A percentile compares a stretch with the other conserved stretches of the same genome.
Evolutionary conservation across 2,888 invertebrate species (phyloP).

Genomic region (Odontocerum albicorne): DNA sequence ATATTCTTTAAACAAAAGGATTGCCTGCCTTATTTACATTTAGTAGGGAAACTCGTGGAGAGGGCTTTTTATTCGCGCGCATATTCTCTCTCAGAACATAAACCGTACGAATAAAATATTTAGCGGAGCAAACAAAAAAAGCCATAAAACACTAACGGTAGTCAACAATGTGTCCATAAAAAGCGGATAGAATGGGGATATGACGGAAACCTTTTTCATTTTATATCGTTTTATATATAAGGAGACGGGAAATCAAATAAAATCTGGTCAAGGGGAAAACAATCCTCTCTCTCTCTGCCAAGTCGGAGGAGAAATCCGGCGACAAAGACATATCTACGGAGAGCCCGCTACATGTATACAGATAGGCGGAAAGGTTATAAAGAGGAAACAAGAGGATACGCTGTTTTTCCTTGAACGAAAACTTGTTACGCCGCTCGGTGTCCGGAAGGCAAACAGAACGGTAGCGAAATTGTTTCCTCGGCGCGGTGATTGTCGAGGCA

Average conservation of each 20-base stretch:
- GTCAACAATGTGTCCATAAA: slow-evolving; percentile 37
- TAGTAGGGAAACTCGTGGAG: slow-evolving; percentile 13
- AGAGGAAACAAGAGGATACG: slow-evolving; percentile 18
- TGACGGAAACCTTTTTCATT: slow-evolving; percentile 35
- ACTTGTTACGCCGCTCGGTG: slow-evolving; percentile 29
- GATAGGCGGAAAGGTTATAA: slow-evolving; percentile 23
- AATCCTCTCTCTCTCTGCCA: slow-evolving; percentile 31
- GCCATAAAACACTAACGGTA: slow-evolving; percentile 36
- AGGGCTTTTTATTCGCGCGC: slow-evolving; percentile 22
- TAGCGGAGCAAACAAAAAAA: slow-evolving; percentile 36
- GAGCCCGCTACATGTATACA: too few relatives aligned
- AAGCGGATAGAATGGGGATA: slow-evolving; percentile 32
- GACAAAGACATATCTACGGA: too few relatives aligned
- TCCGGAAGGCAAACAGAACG: slow-evolving; percentile 32
- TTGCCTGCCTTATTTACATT: slow-evolving; percentile 29
- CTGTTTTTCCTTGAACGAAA: slow-evolving; percentile 27
- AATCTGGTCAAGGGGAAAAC: slow-evolving; percentile 37
- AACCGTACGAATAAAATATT: slow-evolving; percentile 34
- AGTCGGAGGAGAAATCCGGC: slow-evolving; percentile 17
- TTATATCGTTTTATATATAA: slow-evolving; percentile 33
- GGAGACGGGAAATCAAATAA: slow-evolving; percentile 36
- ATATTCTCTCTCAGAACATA: slow-evolving; percentile 31
- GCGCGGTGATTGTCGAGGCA: slow-evolving; percentile 29
- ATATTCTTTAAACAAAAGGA: too few relatives aligned
- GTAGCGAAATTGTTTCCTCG: slow-evolving; percentile 29